phyloP scores from a whole-genome alignment of 2,888 invertebrate genomes.

The Oxystoma pomonae region DNA sequence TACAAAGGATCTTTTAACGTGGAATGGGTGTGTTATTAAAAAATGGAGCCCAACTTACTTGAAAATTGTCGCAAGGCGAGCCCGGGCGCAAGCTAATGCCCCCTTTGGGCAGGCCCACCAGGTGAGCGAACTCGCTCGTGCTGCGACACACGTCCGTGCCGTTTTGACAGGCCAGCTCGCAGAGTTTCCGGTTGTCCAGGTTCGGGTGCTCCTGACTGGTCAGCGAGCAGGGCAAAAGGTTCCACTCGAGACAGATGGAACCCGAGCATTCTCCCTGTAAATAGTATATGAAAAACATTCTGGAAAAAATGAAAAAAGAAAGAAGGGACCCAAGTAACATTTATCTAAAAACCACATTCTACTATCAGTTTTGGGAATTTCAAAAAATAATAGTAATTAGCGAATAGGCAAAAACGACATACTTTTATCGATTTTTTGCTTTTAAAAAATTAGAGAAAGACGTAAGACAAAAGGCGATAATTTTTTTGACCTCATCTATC shows the following conservation, averaged over 20 bases:
- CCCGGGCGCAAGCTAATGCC: constrained; percentile 90
- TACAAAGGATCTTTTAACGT: no score
- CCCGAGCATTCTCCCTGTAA: constrained; percentile 81
- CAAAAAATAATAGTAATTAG: no score
- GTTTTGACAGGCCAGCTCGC: constrained; percentile 95
- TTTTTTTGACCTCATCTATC: no score
- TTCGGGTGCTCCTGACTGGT: constrained; percentile 73
- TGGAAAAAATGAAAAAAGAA: neutral
- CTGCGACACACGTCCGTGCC: constrained; percentile 78
- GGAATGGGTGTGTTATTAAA: no score
- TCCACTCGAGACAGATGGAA: constrained; percentile 93
- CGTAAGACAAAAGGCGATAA: no score
- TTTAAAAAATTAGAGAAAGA: no score
- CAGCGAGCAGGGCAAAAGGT: constrained; percentile 92
- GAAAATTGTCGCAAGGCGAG: constrained; percentile 98
- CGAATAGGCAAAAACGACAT: no score
- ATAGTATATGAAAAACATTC: no score
- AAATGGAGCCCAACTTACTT: no score
- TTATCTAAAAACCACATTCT: no score
- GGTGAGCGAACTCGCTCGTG: constrained; percentile 79
- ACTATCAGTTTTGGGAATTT: no score
- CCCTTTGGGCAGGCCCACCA: constrained; percentile 68
- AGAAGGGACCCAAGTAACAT: neutral
- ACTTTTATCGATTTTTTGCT: no score
- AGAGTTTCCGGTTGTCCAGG: constrained; percentile 79